Base-by-base conservation (phyloP, 2,113 vertebrate genomes). In the Xerus inauris region DNA sequence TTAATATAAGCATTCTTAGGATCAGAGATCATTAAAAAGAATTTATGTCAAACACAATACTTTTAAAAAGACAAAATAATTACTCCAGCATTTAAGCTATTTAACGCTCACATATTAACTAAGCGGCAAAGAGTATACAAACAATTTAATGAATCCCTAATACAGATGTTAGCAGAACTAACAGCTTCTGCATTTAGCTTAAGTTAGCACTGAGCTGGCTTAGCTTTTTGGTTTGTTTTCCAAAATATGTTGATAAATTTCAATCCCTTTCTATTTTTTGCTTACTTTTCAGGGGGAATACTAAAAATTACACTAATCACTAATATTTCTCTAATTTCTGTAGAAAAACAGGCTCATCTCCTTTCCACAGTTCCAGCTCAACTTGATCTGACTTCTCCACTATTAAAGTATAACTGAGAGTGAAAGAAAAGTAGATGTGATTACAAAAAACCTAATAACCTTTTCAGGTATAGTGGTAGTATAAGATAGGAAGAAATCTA, bases 81-180 rank as follows among this genome's bases (percentile, higher is more conserved):
- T 51, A 69, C 30, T 73, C 32, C 7, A 86, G 47, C 6, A 82
- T 82, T 96, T 95, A 98, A 97, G 20, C 40, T 67, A 42, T 86
- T 94, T 87, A 79, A 97, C 85, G 62, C 4, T 93, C 42, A 83
- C 24, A 83, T 73, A 89, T 75, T 89, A 96, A 89, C 88, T 83
- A 81, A 83, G 22, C 30, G 45, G 4, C 30, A 83, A 77, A 89
- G 73, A 91, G 17, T 69, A 59, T 19, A 45, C 30, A 77, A 73
- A 47, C 38, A 80, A 82, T 67, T 89, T 94, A 93, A 87, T 28
- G 24, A 87, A 64, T 77, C 3, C 8, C 22, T 59, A 47, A 84
- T 11, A 64, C 3, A 95, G 17, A 73, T 17, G 28, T 62, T 14
- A 92, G 72, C n/a, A 96, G 57, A 71, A 45, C 12, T 12, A 57